Evolutionary conservation across 2,888 invertebrate species (phyloP), one percentile per base, ranked within the genome.

Genomic region (Petrolisthes cinctipes): DNA sequence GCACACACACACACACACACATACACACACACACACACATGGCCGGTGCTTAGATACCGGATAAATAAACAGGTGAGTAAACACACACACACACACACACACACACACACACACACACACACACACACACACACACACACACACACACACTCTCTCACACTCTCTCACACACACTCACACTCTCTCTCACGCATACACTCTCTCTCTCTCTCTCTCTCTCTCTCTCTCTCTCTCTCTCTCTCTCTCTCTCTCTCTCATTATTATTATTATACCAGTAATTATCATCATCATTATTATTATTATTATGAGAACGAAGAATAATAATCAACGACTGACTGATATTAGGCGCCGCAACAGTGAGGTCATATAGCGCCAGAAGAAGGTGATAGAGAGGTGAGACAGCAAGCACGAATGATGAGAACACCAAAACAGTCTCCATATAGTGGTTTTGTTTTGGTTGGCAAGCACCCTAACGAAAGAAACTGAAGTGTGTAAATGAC

Each of bases 1-100:
- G 14, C 37, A 80, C 80, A 56, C n/a, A 80, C n/a, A 80, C 57
- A 80, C 56, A 80, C 57, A 80, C 80, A 80, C 17, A 80, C 66
- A 82, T 54, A 82, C 51, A 37, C 56, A 78, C 51, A 78, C 17
- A 78, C 51, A 78, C 51, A 78, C 51, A 78, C 17, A 37, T 78
- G 7, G 17, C 5, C 9, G 54, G 23, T 17, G 51, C 61, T 51
- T 20, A 61, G 23, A 68, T 37, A 54, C 23, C 17, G 68, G 23
- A 61, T 1, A 61, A 23, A 82, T 68, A 82, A 37, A 82, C 37
- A 37, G 2, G 37, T 37, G 37, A 37, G 37, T 37, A 37, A 37
- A 37, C 37, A 37, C 37, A 37, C 37, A 82, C 73, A 82, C 54
- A 73, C 66, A 82, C n/a, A 82, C 51, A 82, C 66, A 82, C 51